Base-by-base conservation (phyloP, 2,888 invertebrate species). In the Margaritifera margaritifera region DNA sequence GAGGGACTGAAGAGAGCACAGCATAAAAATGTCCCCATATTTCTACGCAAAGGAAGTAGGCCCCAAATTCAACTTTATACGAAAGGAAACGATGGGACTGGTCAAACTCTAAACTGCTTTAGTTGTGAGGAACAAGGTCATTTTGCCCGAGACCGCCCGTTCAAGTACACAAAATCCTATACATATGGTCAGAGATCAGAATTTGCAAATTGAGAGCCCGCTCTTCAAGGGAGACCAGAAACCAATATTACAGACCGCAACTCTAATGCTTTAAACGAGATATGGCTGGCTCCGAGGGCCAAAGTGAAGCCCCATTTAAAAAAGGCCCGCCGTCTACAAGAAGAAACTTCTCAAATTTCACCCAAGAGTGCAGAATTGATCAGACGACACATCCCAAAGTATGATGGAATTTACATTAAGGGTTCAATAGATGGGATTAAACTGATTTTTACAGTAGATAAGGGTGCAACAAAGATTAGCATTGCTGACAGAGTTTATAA, bases 211-310 rank as follows among this genome's bases (percentile, higher is more conserved):
- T 5, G n/a, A 27, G 15, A 63, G 6, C 27, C 11, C 63, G 22
- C 55, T 55, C 55, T 5, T 55, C 27, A 20, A 25, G 25, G 55
- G 63, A 54, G 25, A 19, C 20, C n/a, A n/a, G n/a, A 24, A 31
- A 54, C 54, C 53, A 63, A 15, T 31, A n/a, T n/a, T n/a, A n/a
- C n/a, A n/a, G n/a, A n/a, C n/a, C n/a, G n/a, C n/a, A n/a, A n/a
- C n/a, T n/a, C 22, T 11, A 25, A 50, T 57, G 18, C 31, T 20
- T 64, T 64, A 57, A 57, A 64, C 64, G 42, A 64, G 57, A 57
- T 50, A 6, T 55, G 57, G 57, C 51, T 57, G 50, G n/a, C 57
- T 11, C 57, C 20, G 1, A 15, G 25, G 63, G 27, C 63, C 55
- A 6, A 31, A 31, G 31, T 31, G 31, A 4, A 31, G 31, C 31